These are phyloP conservation scores for Diloba caeruleocephala DNA, from an alignment of 2,888 invertebrate genomes.

Conservation along the genomic window DNA sequence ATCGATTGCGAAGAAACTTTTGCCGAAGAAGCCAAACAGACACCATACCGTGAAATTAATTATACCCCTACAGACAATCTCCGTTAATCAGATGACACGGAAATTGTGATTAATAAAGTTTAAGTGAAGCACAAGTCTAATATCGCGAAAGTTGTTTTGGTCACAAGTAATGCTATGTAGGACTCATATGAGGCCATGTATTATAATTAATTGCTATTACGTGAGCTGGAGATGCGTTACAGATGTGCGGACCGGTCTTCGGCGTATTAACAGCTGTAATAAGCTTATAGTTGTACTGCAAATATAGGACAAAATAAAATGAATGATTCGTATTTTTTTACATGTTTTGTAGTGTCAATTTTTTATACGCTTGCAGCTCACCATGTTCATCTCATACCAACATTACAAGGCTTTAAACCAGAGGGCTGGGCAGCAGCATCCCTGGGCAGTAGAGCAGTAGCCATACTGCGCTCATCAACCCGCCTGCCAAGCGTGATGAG, in stretches of 20 bases:
- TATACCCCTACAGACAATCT: slow-evolving; percentile 8
- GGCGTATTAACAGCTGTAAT: slow-evolving; percentile 41
- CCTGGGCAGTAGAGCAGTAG: no score
- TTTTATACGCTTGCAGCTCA: no score
- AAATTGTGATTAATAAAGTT: slow-evolving; percentile 35
- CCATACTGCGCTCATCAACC: no score
- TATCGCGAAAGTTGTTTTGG: slow-evolving; percentile 51
- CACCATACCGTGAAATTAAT: slow-evolving; percentile 3
- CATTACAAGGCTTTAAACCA: no score
- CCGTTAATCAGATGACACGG: slow-evolving; percentile 27
- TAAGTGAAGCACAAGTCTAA: slow-evolving; percentile 11
- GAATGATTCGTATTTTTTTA: background rate
- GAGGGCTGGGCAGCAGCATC: no score
- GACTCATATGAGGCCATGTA: slow-evolving; percentile 36
- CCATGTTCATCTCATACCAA: no score
- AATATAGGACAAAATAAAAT: slow-evolving; percentile 33
- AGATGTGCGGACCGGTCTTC: slow-evolving; percentile 59
- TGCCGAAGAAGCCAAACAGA: background rate
- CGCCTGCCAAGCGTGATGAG: no score
- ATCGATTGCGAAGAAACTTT: no score
- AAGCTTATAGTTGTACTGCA: slow-evolving; percentile 25
- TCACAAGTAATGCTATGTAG: slow-evolving; percentile 49
- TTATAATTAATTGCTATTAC: slow-evolving; percentile 56
- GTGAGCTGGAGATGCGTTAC: slow-evolving; percentile 46
- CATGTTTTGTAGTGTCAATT: background rate